Conservation (phyloP, 2,797 vertebrate genomes). For the Pogoniulus pusillus region DNA sequence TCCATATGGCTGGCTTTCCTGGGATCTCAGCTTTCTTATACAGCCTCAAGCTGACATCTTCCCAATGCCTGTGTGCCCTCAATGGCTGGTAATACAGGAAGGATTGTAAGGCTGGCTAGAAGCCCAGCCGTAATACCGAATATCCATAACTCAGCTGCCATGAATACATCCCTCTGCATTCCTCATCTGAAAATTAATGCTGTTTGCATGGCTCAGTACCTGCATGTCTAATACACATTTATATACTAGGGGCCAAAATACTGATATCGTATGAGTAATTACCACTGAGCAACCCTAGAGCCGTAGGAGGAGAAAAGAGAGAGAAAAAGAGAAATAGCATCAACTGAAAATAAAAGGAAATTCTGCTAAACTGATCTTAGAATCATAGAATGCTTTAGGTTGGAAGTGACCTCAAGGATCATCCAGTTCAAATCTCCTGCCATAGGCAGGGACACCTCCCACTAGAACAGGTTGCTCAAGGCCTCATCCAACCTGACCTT, state of each 20-base stretch:
- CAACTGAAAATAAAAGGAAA: neutral
- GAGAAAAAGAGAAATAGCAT: neutral
- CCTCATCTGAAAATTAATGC: conserved; percentile 11
- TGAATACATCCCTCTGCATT: neutral
- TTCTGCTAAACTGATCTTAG: neutral
- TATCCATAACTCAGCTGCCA: neutral
- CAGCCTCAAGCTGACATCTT: conserved; percentile 3
- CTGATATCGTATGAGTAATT: neutral
- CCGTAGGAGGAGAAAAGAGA: neutral
- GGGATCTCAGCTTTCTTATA: neutral
- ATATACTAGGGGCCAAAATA: neutral
- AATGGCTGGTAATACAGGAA: neutral
- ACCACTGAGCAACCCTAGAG: neutral
- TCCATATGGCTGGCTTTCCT: conserved; percentile 7
- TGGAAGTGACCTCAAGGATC: too few species aligned
- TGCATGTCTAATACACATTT: neutral
- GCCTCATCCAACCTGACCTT: too few species aligned
- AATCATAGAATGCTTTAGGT: too few species aligned
- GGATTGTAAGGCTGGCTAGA: neutral
- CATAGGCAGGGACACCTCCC: too few species aligned
- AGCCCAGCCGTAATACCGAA: neutral
- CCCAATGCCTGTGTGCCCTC: neutral
- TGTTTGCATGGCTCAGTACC: conserved; percentile 7
- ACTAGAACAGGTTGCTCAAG: too few species aligned
- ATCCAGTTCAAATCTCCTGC: too few species aligned